Base-by-base conservation (phyloP, 2,113 vertebrate species). In the Megaceryle torquata region DNA sequence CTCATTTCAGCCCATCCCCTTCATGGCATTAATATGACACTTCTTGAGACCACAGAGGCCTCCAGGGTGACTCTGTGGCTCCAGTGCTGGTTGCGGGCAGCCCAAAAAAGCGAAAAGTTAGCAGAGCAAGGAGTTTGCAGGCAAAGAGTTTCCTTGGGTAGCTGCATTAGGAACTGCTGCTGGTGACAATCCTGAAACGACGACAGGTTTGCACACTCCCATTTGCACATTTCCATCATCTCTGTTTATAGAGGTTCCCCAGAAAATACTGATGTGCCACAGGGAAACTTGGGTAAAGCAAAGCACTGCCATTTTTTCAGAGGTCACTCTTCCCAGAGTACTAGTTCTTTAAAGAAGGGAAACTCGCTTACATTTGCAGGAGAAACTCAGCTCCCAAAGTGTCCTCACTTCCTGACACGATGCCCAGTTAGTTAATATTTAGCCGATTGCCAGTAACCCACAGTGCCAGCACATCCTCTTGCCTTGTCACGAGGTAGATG, bases 21-120 rank as follows among this genome's bases (percentile, higher is more conserved):
- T 77, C 53, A 15, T 3, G 10, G 9, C 2, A 0, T 60, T 41
- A 41, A n/a, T 41, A 5, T 4, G 44, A 22, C 0, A 0, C 17
- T 18, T 91, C 20, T 17, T 4, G 46, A n/a, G 70, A 48, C 24
- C 5, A 1, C 29, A 68, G 63, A 50, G 69, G 11, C 9, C 37
- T 64, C 71, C 1, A 1, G 41, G 28, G 18, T 65, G 39, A 26
- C 24, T 11, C 53, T 29, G 51, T 3, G 5, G 24, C 43, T 80
- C 74, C n/a, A 13, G 22, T 5, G 0, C 22, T 39, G 50, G 6
- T 7, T 60, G 28, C n/a, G 43, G 31, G 41, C 41, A 57, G 76
- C 46, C 22, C 44, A 29, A 71, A 64, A 31, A 61, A 16, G 2
- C 24, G 6, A 26, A 29, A 39, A 21, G 15, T 28, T 33, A 3